These are phyloP conservation scores for Lottia gigantea DNA, from an alignment of 2,888 invertebrate genomes.

Conservation along the genomic window DNA sequence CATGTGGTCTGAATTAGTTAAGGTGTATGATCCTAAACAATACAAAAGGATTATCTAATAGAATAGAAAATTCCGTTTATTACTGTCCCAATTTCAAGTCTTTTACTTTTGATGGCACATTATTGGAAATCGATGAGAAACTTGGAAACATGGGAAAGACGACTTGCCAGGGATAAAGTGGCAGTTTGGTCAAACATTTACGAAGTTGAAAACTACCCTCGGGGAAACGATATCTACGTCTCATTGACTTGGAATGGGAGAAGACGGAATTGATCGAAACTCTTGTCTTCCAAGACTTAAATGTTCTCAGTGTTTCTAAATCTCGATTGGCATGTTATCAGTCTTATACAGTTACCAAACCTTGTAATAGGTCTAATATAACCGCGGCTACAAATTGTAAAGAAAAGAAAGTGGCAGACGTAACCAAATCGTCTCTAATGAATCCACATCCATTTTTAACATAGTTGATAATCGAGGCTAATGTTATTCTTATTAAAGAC, in stretches of 20 bases:
- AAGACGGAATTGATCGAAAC: slow-evolving; percentile 1
- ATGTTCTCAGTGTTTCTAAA: no score
- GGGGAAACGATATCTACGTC: not conserved
- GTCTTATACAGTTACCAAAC: no score
- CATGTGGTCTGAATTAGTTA: no score
- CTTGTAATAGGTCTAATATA: no score
- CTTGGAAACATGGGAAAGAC: slow-evolving; percentile 2
- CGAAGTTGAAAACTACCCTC: not conserved
- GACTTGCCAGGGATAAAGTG: not conserved
- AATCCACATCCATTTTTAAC: not conserved
- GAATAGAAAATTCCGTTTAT: not conserved
- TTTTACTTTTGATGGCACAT: not conserved
- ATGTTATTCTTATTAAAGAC: not conserved
- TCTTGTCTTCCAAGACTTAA: not conserved
- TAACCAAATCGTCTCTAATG: no score
- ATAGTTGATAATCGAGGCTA: slow-evolving; percentile 3
- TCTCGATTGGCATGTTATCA: no score
- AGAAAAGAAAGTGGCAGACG: no score
- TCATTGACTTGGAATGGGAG: slow-evolving; percentile 1
- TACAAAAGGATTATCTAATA: no score
- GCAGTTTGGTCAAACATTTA: slow-evolving; percentile 4
- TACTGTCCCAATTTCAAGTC: slow-evolving; percentile 2
- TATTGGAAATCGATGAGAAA: slow-evolving; percentile 6
- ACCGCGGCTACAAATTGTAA: no score
- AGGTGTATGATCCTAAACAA: no score